These are phyloP conservation scores for Coelinius sp. DNA, from an alignment of 2,888 invertebrate species.

Conservation along the genomic window DNA sequence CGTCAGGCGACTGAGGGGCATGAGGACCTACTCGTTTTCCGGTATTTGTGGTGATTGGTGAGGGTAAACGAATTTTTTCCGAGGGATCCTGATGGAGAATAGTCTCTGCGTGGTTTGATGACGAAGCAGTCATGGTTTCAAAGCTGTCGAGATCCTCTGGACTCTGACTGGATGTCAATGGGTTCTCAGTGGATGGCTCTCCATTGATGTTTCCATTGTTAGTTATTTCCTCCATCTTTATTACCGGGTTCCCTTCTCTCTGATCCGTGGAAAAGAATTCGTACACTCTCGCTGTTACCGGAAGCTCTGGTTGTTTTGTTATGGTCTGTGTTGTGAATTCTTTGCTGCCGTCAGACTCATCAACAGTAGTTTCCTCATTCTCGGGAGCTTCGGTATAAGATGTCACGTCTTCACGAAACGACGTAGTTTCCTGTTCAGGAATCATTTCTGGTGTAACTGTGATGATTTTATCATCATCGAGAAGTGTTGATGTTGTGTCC, in stretches of 20 bases:
- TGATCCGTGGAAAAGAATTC: neutral
- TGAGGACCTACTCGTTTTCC: conserved; percentile 30
- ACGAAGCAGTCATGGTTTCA: conserved; percentile 47
- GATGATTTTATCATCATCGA: neutral
- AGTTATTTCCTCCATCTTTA: conserved; percentile 21
- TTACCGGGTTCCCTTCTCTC: conserved; percentile 16
- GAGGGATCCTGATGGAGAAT: conserved; percentile 25
- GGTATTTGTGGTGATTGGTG: neutral
- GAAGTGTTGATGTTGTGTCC: neutral
- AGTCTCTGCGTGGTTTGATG: conserved; percentile 43
- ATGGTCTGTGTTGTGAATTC: neutral
- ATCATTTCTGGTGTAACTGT: conserved; percentile 4
- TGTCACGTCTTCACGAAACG: neutral
- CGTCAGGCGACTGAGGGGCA: neutral
- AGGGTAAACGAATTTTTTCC: neutral
- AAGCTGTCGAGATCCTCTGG: conserved; percentile 18
- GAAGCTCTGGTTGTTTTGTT: neutral
- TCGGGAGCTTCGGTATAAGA: neutral
- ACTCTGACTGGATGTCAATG: neutral
- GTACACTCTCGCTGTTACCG: conserved; percentile 4
- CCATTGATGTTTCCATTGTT: neutral
- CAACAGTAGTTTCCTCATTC: neutral
- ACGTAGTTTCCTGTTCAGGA: neutral
- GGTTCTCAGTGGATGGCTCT: neutral
- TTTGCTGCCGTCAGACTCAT: neutral